Evolutionary conservation across 1,140 invertebrate genomes (phyloP), one percentile per base, ranked within the genome.

Genomic region (Diachasma alloeum): DNA sequence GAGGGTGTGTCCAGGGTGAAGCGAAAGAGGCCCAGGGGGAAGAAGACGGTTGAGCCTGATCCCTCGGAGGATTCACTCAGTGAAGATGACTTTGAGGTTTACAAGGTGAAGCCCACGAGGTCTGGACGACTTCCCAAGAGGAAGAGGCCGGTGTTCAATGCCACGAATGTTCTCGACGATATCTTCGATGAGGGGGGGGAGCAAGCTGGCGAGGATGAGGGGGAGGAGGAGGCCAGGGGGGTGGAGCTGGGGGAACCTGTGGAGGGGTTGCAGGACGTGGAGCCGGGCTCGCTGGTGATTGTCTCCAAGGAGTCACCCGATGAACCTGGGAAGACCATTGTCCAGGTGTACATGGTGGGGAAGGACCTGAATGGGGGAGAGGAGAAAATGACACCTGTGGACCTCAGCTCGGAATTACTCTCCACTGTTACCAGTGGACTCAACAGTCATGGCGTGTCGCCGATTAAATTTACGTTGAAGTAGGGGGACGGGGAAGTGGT

Each of bases 281-380:
- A 88, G 74, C 88, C 89, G 6, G 88, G 89, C 66, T 89, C 89
- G 8, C 77, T 90, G 9, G 85, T 90, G 2, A 87, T 90, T 72
- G 78, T 90, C 9, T 85, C 87, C 1, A 87, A 87, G 5, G 84
- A 88, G 74, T 86, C 83, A n/a, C 17, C 74, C 0, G 85, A 84
- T 1, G 81, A 89, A 74, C 87, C 89, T 22, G 87, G 84, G 6
- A 85, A 89, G 80, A 88, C 81, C 42, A 80, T 86, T 24, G 76
- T 89, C 11, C 86, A 90, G 76, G 85, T 90, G 75, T 90, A 87
- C 17, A 89, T 90, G 88, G 87, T 90, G 6, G 84, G 83, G 63
- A 26, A 76, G 15, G 80, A 85, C 24, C 22, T 26, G n/a, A 13
- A 46, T 68, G 66, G 42, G 11, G 78, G 81, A 26, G 56, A 80